Conservation (phyloP, 2,888 invertebrate species). For the Chelonus formosanus region DNA sequence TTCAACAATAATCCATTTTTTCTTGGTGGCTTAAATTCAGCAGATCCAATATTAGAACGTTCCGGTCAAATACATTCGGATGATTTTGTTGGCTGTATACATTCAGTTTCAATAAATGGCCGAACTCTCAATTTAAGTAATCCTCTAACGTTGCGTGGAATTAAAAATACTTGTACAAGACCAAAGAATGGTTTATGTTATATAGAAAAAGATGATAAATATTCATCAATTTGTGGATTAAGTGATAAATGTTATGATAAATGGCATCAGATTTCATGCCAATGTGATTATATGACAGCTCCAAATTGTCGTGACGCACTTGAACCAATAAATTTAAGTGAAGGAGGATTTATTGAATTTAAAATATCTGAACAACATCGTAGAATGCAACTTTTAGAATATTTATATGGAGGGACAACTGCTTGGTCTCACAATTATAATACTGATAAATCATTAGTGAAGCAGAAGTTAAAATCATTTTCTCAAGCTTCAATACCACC, state of each 20-base stretch:
- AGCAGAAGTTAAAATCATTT: conserved; percentile 4
- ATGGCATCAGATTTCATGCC: conserved; percentile 81
- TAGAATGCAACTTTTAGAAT: conserved; percentile 85
- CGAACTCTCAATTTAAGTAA: conserved; percentile 82
- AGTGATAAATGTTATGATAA: conserved; percentile 82
- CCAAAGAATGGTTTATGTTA: conserved; percentile 73
- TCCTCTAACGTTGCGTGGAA: conserved; percentile 77
- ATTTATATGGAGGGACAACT: conserved; percentile 78
- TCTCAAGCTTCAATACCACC: conserved; percentile 65
- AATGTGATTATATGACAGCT: conserved; percentile 77
- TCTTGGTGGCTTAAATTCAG: conserved; percentile 84
- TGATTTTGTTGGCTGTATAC: conserved; percentile 93
- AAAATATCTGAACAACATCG: conserved; percentile 80
- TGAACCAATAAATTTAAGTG: conserved; percentile 80
- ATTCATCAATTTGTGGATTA: conserved; percentile 68
- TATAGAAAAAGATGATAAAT: conserved; percentile 58
- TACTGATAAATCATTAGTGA: too few relatives aligned
- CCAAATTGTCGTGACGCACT: conserved; percentile 83
- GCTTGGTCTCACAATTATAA: conserved; percentile 68
- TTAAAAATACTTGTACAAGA: conserved; percentile 81
- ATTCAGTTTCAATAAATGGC: conserved; percentile 89
- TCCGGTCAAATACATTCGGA: conserved; percentile 91
- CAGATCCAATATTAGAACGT: conserved; percentile 87
- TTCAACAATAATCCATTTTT: conserved; percentile 89
- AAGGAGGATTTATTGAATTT: conserved; percentile 82